Evolutionary conservation across 2,888 invertebrate genomes (phyloP).

Genomic region (Ichneumon xanthorius): DNA sequence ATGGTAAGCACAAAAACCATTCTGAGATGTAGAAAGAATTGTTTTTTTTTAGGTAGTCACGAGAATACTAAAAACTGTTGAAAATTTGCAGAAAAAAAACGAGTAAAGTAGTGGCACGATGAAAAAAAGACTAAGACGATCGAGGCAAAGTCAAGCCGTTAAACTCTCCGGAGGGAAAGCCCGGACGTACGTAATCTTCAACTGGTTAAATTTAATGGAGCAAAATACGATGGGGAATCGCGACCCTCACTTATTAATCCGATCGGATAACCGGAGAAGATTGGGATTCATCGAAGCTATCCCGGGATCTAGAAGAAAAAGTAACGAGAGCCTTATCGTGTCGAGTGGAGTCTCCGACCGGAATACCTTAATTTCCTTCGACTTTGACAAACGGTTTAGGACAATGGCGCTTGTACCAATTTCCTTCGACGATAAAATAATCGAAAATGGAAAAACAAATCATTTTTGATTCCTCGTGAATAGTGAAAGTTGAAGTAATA

Average conservation of each 20-base stretch:
- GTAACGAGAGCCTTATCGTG: constrained; percentile 14
- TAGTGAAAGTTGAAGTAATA: no score
- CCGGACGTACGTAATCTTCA: constrained; percentile 10
- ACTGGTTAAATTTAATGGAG: constrained; percentile 31
- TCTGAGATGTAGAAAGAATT: neutral
- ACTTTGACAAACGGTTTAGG: constrained; percentile 4
- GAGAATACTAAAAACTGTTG: neutral
- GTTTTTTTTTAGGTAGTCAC: no score
- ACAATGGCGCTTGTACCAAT: neutral
- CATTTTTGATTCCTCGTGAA: neutral
- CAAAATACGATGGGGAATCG: constrained; percentile 21
- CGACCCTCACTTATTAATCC: constrained; percentile 33
- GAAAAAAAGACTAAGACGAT: neutral
- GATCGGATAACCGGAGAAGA: constrained; percentile 39
- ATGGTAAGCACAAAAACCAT: constrained; percentile 50
- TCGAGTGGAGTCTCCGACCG: neutral
- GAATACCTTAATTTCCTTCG: neutral
- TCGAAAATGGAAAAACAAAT: neutral
- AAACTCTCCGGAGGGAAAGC: neutral
- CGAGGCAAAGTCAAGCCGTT: neutral
- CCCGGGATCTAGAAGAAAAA: constrained; percentile 8
- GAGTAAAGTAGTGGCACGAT: neutral
- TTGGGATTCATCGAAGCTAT: constrained; percentile 17
- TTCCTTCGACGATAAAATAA: neutral
- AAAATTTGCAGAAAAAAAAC: constrained; percentile 56